A percentile compares a stretch with the other conserved stretches of the same genome.
Evolutionary conservation across 2,797 vertebrate genomes (phyloP).

Genomic region (Mormyrops attenuatus): DNA sequence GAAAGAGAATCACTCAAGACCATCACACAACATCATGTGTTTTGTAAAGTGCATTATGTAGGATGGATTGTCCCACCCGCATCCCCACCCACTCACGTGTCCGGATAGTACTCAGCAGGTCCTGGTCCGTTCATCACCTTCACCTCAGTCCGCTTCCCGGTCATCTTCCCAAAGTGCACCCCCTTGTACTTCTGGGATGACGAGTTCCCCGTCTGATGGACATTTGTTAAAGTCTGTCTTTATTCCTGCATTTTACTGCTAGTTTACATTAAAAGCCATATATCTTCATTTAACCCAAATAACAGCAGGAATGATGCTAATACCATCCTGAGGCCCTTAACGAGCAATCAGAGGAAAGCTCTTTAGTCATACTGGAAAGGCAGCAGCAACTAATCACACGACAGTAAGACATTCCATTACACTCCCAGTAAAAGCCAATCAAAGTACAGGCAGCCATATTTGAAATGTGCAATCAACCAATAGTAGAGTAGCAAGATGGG

Average conservation of each 20-base stretch:
- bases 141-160: conserved; percentile 41
- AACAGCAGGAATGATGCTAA: conserved; percentile 9
- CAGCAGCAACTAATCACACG: not conserved
- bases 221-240: not conserved
- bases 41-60: not conserved
- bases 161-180: conserved; percentile 59
- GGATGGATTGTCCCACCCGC: not conserved
- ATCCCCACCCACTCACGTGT: conserved; percentile 48
- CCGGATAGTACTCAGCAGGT: conserved; percentile 56
- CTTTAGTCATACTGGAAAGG: not conserved
- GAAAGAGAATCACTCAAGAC: not conserved
- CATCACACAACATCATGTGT: not conserved
- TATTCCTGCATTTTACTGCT: not conserved
- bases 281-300: conserved; percentile 5
- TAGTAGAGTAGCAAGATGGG: not conserved
- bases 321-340: not conserved
- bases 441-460: conserved; percentile 3
- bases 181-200: conserved; percentile 57
- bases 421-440: not conserved
- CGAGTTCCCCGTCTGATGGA: conserved; percentile 41
- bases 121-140: conserved; percentile 47
- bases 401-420: not conserved
- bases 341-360: not conserved
- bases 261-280: not conserved
- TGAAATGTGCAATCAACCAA: not conserved